A percentile compares a stretch with the other conserved stretches of the same genome.
Evolutionary conservation across 2,888 invertebrate species (phyloP).

Genomic region (Mactromeris polynyma): DNA sequence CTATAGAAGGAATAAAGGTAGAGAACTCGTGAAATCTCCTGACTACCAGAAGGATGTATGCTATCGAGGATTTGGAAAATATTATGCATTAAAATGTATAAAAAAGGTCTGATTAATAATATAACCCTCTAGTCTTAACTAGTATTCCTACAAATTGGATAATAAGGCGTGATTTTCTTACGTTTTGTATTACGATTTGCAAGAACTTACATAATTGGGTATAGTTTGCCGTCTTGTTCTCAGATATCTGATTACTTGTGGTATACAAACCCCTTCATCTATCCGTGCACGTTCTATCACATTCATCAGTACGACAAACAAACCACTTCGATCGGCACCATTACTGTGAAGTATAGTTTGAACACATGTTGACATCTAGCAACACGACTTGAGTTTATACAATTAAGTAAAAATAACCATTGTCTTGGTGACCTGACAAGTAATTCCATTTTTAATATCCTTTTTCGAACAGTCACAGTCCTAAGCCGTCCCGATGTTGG

Average conservation of each 20-base stretch:
- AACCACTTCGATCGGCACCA: conserved; percentile 38
- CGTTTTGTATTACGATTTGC: not conserved
- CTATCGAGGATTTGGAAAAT: not conserved
- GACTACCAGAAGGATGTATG: not conserved
- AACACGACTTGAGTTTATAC: not conserved
- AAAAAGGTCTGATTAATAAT: not conserved
- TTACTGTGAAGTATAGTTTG: conserved; percentile 16
- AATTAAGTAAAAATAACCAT: not conserved
- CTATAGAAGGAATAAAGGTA: not conserved
- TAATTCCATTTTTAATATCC: not conserved
- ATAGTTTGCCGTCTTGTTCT: conserved; percentile 37
- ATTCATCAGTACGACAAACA: conserved; percentile 30
- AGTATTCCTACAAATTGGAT: too few species aligned
- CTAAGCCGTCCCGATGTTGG: not conserved
- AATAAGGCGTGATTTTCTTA: too few species aligned
- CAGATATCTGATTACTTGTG: conserved; percentile 32
- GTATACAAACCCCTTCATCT: conserved; percentile 39
- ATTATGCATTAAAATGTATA: not conserved
- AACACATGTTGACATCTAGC: not conserved
- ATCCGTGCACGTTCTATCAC: conserved; percentile 20
- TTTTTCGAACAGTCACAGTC: not conserved
- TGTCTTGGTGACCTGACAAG: too few species aligned
- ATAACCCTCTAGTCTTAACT: not conserved
- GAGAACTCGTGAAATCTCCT: not conserved
- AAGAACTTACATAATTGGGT: conserved; percentile 46